Evolutionary conservation across 2,888 invertebrate genomes (phyloP), one percentile per base, ranked within the genome.

Genomic region (Monoplex corrugatus): DNA sequence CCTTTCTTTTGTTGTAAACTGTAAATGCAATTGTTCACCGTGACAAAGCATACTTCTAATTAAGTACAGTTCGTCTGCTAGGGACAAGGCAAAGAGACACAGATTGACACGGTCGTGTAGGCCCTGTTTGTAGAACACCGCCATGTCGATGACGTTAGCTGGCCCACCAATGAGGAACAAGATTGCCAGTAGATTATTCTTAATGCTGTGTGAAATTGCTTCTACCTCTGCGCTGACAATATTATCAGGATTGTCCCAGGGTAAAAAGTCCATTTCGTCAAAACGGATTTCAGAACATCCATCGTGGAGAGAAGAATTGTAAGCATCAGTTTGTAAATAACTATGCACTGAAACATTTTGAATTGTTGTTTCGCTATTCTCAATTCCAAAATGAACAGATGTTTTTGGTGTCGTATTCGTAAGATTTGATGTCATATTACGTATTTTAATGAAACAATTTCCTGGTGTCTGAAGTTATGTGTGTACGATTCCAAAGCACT

Each of bases 91-190:
- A 28, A 80, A 80, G 28, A 80, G 80, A 80, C 80, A 80, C 43
- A 43, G 40, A 43, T 43, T 80, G 80, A 80, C 44, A 8, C 80
- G 44, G 28, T 43, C 43, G 1, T n/a, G 8, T 5, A 80, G 5
- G 19, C 80, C 80, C 38, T 80, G 80, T 10, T 6, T 80, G 80
- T 28, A 80, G n/a, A 80, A 80, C 80, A 80, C 80, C 43, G 43
- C 80, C 80, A 80, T 80, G 80, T 44, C n/a, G 80, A 80, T 43
- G 43, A 80, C 43, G 80, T 43, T 80, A 43, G 43, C 80, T 2
- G 80, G 80, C 38, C 80, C 43, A 8, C 80, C 80, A 44, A 80
- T 80, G 23, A 43, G 43, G 10, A 80, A 43, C 5, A 80, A 28
- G 23, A 80, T 13, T 13, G 23, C 28, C 80, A 50, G 38, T 5